Conservation (phyloP, 2,113 vertebrate species). For the Ophiodon elongatus region DNA sequence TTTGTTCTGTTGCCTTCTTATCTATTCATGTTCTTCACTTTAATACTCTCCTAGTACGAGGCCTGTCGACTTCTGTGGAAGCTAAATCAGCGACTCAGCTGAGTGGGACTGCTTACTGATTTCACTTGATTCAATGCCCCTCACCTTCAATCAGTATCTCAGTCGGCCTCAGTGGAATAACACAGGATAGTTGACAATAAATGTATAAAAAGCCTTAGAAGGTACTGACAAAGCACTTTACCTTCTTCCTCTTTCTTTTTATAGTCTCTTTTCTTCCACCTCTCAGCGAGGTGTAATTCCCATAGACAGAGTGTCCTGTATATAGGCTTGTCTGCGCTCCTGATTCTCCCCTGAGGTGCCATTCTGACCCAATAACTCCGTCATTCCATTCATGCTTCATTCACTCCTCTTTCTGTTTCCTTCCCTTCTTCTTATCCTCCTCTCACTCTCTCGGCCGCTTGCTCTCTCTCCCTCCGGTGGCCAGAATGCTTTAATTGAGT, state of each 20-base stretch:
- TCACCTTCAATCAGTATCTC: constrained; percentile 73
- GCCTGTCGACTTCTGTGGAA: constrained; percentile 54
- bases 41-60: constrained; percentile 52
- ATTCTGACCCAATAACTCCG: constrained; percentile 82
- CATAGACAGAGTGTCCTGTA: constrained; percentile 69
- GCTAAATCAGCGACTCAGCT: constrained; percentile 58
- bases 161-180: constrained; percentile 45
- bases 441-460: constrained; percentile 27
- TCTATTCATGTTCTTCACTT: constrained; percentile 70
- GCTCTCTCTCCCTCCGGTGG: constrained; percentile 74
- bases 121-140: constrained; percentile 67
- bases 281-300: constrained; percentile 70
- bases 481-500: constrained; percentile 80
- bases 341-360: constrained; percentile 72
- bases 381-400: constrained; percentile 69
- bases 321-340: constrained; percentile 72
- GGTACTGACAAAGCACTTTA: constrained; percentile 43
- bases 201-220: constrained; percentile 55
- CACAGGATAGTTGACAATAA: constrained; percentile 61
- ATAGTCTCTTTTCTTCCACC: constrained; percentile 43
- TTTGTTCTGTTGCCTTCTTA: constrained; percentile 66
- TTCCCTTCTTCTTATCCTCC: constrained; percentile 13
- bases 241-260: constrained; percentile 23
- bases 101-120: constrained; percentile 66
- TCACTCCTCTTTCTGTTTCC: constrained; percentile 54